phyloP scores from a whole-genome alignment of 2,797 vertebrate genomes.

The Cichlasoma orientale region DNA sequence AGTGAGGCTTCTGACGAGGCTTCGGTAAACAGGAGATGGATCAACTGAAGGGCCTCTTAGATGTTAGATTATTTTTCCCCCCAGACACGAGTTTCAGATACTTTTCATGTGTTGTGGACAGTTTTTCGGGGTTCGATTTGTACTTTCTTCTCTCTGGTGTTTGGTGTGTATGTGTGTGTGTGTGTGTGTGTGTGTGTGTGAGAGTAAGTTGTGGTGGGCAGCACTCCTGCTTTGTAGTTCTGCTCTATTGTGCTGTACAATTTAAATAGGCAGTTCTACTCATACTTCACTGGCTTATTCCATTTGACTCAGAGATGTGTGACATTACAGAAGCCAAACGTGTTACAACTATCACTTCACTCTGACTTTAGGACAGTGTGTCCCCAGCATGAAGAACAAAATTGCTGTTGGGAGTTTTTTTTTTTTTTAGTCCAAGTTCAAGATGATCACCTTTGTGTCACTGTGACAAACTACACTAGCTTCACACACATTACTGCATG shows the following conservation, averaged over 20 bases:
- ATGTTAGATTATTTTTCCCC: too few species aligned
- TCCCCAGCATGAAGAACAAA: background rate
- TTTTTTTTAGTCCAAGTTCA: background rate
- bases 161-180: background rate
- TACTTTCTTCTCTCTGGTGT: background rate
- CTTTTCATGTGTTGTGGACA: background rate
- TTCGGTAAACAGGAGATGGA: background rate
- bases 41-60: background rate
- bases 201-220: background rate
- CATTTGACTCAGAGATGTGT: background rate
- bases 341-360: background rate
- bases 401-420: background rate
- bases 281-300: background rate
- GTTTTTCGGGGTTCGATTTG: background rate
- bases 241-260: background rate
- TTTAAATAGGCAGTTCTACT: background rate
- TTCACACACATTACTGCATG: background rate
- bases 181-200: background rate
- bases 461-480: background rate
- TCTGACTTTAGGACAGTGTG: constrained; percentile 2
- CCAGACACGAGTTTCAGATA: background rate
- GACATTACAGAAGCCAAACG: background rate
- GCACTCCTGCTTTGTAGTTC: background rate
- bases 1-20: background rate
- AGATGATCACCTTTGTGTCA: constrained; percentile 9